phyloP scores from a whole-genome alignment of 2,888 invertebrate genomes.

The Hypercompe scribonia region DNA sequence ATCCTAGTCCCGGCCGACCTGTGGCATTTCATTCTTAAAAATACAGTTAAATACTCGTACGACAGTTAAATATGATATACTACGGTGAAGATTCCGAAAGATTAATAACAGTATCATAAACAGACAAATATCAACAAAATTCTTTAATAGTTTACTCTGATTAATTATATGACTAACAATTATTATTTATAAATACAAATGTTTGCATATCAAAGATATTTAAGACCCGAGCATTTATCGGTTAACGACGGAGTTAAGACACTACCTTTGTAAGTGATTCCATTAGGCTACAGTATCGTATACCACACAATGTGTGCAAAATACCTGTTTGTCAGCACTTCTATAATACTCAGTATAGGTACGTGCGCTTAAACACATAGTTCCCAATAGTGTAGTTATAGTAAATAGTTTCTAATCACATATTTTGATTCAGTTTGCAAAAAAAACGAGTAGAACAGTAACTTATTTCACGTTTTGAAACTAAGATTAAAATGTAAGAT shows the following conservation, averaged over 20 bases:
- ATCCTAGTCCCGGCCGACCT: too few species aligned
- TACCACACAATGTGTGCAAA: background rate
- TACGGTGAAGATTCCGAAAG: too few species aligned
- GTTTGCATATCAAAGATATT: background rate
- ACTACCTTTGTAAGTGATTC: background rate
- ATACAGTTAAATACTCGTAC: too few species aligned
- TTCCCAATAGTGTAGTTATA: too few species aligned
- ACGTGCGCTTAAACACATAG: too few species aligned
- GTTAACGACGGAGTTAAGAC: background rate
- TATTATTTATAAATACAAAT: background rate
- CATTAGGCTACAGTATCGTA: too few species aligned
- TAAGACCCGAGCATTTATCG: background rate
- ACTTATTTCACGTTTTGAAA: too few species aligned
- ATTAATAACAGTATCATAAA: too few species aligned
- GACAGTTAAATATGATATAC: too few species aligned
- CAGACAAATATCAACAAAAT: background rate
- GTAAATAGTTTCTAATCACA: too few species aligned
- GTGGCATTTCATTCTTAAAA: too few species aligned
- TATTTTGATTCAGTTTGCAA: too few species aligned
- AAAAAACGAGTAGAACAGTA: background rate
- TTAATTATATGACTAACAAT: background rate
- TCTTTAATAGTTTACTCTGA: background rate
- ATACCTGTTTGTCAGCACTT: background rate
- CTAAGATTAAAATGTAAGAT: background rate
- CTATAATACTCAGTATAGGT: background rate